Evolutionary conservation across 1,140 invertebrate genomes (phyloP), one percentile per base, ranked within the genome.

Genomic region (Heterodera schachtii): DNA sequence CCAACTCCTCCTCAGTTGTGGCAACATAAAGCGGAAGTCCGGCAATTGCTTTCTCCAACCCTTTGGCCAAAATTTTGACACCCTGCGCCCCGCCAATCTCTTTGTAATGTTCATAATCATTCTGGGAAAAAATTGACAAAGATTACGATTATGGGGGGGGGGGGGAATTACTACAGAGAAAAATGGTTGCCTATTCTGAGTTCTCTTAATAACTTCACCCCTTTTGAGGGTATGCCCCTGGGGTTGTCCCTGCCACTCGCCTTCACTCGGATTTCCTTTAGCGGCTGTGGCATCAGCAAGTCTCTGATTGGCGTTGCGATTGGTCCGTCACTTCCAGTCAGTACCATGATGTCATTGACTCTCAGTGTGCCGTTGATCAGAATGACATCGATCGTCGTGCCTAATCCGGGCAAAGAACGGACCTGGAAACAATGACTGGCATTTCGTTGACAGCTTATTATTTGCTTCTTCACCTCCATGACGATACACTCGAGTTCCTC

Each of bases 371-470:
- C 98, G 92, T 99, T 99, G 60, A 99, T 81, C 75, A 99, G 92
- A 91, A 99, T 98, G 52, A 96, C 95, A 92, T 99, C 98, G 88
- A 99, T 97, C 6, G 98, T 99, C 78, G 97, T 99, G 44, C 98
- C 98, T 80, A 99, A 92, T 71, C 98, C 98, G 60, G 95, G 94
- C 86, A 99, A 94, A 1, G 96, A 96, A 93, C 99, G 99, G 5
- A 99, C 97, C 91, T 90, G 46, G 31, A 31, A 31, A 31, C 31
- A 31, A 31, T 31, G 31, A 31, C 31, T 31, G 31, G 31, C 31
- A 31, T 31, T 31, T 31, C 31, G 31, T 31, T 31, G 31, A 31
- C 1, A n/a, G 57, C 5, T 64, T 5, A 2, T 19, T 3, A 64
- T 73, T 7, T 47, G 21, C 44, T 9, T 31, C 6, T 16, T 52